Evolutionary conservation across 2,113 vertebrate genomes (phyloP).

Genomic region (Ctenomys sociabilis): DNA sequence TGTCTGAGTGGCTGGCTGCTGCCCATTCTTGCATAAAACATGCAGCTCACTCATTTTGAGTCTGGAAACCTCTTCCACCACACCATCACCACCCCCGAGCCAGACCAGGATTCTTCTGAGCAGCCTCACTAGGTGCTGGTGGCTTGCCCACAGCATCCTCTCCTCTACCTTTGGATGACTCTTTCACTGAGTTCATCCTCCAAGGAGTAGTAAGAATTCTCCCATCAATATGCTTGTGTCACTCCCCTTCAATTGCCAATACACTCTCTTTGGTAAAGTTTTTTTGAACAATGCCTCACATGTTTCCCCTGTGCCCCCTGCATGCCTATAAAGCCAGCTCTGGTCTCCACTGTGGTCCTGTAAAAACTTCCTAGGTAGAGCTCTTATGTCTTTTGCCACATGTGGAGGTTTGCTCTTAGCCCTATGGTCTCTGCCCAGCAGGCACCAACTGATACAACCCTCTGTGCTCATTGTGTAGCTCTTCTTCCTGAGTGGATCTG

Average conservation of each 20-base stretch:
- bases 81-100: neutral
- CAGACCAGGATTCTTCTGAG: neutral
- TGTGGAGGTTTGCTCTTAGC: neutral
- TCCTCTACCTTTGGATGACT: neutral
- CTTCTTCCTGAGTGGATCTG: neutral
- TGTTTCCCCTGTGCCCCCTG: neutral
- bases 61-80: neutral
- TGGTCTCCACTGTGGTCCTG: neutral
- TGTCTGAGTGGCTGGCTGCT: fast-evolving
- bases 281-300: neutral
- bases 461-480: neutral
- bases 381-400: neutral
- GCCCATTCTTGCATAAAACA: neutral
- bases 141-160: neutral
- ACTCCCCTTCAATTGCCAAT: neutral
- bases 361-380: too few relatives aligned
- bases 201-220: neutral
- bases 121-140: neutral
- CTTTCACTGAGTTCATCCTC: neutral
- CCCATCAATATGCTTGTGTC: neutral
- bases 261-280: neutral
- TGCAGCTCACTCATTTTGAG: fast-evolving
- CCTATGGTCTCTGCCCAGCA: neutral
- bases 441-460: neutral
- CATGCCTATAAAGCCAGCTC: too few relatives aligned